Base-by-base conservation (phyloP, 2,888 invertebrate species). In the Antheraea assamensis region DNA sequence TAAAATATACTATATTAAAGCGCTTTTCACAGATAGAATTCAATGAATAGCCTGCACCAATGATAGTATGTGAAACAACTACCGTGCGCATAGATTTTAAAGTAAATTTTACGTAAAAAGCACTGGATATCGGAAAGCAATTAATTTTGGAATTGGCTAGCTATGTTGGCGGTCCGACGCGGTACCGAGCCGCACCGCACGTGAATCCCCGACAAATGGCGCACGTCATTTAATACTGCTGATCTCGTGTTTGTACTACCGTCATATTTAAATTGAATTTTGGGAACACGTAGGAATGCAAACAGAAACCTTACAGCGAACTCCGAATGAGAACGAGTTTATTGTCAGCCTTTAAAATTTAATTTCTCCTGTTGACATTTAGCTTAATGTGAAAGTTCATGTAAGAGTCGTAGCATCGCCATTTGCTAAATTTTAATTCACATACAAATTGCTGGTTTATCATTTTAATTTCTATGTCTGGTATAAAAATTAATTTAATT, bases 211-310 rank as follows among this genome's bases (percentile, higher is more conserved):
- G 88, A 91, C 91, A 91, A 91, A 91, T 90, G 90, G 90, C 86
- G 82, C 87, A 83, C 90, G 89, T 92, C 92, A 91, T 93, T 93
- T 92, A 91, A 92, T 92, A 89, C 86, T 84, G 93, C 92, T 91
- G 92, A 93, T 90, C 90, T 88, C 92, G 90, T 94, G 92, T 94
- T 93, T 94, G 92, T 88, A 83, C 88, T 83, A 86, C 91, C 90
- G 90, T 92, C 91, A 92, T 93, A 93, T 94, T 93, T 92, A 92
- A 94, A 93, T 93, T 93, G 90, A 93, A 93, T 92, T 92, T 92
- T 82, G 86, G n/a, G 85, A 86, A 87, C 87, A 88, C 84, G 88
- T 88, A 85, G 85, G 82, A 83, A 85, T 79, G 87, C 88, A 91
- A 90, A 91, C 91, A 92, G 86, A 85, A 85, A 82, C 80, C 84